A percentile compares a stretch with the other conserved stretches of the same genome.
Evolutionary conservation across 2,113 vertebrate genomes (phyloP).

Genomic region (Hymenochirus boettgeri): DNA sequence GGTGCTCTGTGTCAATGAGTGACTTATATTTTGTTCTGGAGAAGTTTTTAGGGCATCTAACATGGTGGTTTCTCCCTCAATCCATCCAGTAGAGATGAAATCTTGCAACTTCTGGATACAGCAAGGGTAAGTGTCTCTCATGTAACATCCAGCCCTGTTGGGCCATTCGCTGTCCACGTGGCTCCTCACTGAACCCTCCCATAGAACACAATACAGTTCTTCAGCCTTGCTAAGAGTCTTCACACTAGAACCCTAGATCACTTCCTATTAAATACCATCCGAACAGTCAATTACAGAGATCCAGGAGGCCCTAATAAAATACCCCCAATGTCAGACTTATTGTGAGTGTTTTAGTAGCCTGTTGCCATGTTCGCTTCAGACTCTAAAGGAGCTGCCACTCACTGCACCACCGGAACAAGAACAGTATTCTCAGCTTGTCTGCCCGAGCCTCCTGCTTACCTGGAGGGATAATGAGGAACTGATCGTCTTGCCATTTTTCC

Average conservation of each 20-base stretch:
- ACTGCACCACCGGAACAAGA: constrained; percentile 81
- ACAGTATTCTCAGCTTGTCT: constrained; percentile 92
- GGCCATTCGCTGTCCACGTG: too few species aligned
- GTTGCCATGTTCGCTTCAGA: constrained; percentile 60
- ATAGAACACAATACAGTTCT: too few species aligned
- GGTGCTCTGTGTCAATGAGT: too few species aligned
- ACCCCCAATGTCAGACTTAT: too few species aligned
- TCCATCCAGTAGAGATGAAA: constrained; percentile 89
- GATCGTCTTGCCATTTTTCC: constrained; percentile 79
- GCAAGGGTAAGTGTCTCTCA: constrained; percentile 74
- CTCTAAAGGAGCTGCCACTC: constrained; percentile 84
- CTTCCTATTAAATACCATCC: too few species aligned
- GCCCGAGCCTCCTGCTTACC: constrained; percentile 95
- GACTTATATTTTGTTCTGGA: not conserved
- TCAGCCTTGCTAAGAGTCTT: too few species aligned
- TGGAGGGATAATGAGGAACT: constrained; percentile 96
- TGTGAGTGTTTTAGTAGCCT: too few species aligned
- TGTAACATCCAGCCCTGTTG: too few species aligned
- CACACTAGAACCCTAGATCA: too few species aligned
- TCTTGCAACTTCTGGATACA: constrained; percentile 88
- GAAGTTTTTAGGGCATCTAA: constrained; percentile 91
- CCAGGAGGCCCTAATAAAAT: too few species aligned
- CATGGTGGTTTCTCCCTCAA: constrained; percentile 92
- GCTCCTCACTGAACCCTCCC: too few species aligned
- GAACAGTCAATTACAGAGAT: too few species aligned